phyloP scores from a whole-genome alignment of 2,113 vertebrate species.

The Chroicocephalus ridibundus region DNA sequence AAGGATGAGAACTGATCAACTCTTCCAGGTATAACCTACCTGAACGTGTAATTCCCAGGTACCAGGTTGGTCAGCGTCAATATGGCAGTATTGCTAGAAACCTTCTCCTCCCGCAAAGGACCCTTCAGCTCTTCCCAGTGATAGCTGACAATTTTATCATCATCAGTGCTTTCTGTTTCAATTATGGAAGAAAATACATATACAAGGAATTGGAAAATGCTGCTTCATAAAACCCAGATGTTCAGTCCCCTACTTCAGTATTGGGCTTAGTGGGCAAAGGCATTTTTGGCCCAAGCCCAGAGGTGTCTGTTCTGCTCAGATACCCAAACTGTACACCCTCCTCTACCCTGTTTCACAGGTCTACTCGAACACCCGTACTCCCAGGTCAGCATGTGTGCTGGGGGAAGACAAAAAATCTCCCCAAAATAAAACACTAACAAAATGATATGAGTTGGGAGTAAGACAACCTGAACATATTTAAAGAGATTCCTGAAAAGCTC shows the following conservation, averaged over 20 bases:
- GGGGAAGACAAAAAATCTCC: not conserved
- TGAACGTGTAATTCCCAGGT: constrained; percentile 96
- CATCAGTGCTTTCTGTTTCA: constrained; percentile 91
- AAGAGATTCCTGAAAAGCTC: not conserved
- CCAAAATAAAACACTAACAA: not conserved
- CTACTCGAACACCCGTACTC: not conserved
- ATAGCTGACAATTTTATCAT: constrained; percentile 91
- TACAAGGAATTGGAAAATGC: not conserved
- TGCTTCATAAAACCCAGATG: not conserved
- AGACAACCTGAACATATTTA: not conserved
- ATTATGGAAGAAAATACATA: not conserved
- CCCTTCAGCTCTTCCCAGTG: constrained; percentile 97
- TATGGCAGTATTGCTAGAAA: constrained; percentile 84
- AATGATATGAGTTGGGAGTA: not conserved
- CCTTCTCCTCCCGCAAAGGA: constrained; percentile 92
- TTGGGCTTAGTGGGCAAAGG: not conserved
- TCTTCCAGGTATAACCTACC: constrained; percentile 68
- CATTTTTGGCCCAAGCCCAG: not conserved
- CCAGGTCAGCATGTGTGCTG: not conserved
- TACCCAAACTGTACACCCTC: not conserved
- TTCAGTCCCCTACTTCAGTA: not conserved
- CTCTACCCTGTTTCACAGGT: not conserved
- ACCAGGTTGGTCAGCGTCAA: constrained; percentile 90
- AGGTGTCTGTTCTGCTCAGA: not conserved
- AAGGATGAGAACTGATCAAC: not conserved